Conservation (phyloP, 2,888 invertebrate species). For the Busseola fusca region DNA sequence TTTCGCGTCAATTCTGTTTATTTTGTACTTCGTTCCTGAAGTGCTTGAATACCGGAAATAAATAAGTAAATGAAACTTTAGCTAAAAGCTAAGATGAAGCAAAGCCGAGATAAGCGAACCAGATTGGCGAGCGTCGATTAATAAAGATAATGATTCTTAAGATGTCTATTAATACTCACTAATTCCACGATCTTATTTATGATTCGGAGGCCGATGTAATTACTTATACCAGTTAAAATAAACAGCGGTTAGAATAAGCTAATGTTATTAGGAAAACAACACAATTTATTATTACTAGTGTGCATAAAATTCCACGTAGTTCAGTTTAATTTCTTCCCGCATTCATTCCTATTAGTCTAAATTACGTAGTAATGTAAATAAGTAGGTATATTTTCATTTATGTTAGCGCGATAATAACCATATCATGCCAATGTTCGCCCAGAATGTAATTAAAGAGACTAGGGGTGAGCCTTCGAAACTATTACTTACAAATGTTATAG, state of each 20-base stretch:
- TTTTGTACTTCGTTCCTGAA: slow-evolving; percentile 43
- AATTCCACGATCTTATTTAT: slow-evolving; percentile 43
- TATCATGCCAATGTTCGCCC: slow-evolving; percentile 40
- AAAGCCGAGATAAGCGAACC: slow-evolving; percentile 41
- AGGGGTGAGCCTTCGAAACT: slow-evolving; percentile 55
- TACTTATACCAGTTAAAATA: slow-evolving; percentile 7
- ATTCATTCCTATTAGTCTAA: slow-evolving; percentile 10
- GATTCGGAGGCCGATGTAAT: slow-evolving; percentile 13
- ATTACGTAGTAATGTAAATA: slow-evolving; percentile 18
- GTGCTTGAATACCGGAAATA: slow-evolving; percentile 41
- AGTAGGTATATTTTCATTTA: slow-evolving; percentile 37
- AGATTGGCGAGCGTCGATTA: slow-evolving; percentile 35
- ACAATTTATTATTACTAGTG: slow-evolving; percentile 28
- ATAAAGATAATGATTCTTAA: slow-evolving; percentile 40
- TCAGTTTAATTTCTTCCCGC: slow-evolving; percentile 36
- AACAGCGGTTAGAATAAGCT: not conserved
- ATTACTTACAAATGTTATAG: slow-evolving; percentile 65
- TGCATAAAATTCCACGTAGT: slow-evolving; percentile 32
- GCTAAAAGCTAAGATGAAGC: slow-evolving; percentile 42
- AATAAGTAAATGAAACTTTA: slow-evolving; percentile 53
- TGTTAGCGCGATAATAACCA: slow-evolving; percentile 25
- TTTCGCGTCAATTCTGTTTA: slow-evolving; percentile 56
- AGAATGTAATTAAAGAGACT: slow-evolving; percentile 56
- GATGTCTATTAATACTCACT: slow-evolving; percentile 46
- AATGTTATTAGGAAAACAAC: slow-evolving; percentile 8